A percentile compares a stretch with the other conserved stretches of the same genome.
Conservation (phyloP, 1,140 invertebrate genomes). For the Pentalonia nigronervosa region DNA sequence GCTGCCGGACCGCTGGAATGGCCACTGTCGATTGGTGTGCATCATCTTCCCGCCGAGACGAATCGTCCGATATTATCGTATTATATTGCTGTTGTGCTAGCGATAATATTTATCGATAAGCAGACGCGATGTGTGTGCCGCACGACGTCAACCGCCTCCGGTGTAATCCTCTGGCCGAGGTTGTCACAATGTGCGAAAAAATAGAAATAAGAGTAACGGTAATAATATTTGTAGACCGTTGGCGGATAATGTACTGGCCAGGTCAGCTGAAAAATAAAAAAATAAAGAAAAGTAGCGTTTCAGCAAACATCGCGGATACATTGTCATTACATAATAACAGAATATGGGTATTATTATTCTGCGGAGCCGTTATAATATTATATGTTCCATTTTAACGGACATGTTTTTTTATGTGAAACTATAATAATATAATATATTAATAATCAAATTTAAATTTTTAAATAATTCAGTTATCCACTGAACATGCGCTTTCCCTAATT, state of each 20-base stretch:
- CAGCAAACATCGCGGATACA: not conserved
- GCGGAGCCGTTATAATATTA: no score
- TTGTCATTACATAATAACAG: not conserved
- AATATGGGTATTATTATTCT: no score
- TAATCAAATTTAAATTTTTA: no score
- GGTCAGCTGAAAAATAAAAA: not conserved
- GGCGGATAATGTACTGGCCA: not conserved
- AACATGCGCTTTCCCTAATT: no score
- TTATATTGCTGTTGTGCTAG: not conserved
- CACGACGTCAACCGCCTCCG: not conserved
- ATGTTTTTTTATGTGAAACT: no score
- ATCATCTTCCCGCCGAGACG: not conserved
- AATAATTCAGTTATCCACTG: no score
- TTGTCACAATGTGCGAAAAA: not conserved
- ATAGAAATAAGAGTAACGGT: not conserved
- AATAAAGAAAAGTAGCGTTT: not conserved
- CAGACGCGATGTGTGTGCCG: not conserved
- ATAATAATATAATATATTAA: no score
- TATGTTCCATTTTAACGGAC: no score
- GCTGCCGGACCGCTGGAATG: not conserved
- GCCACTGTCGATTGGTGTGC: slow-evolving; percentile 4
- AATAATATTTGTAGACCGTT: not conserved
- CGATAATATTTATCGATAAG: no score
- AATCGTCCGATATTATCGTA: not conserved
- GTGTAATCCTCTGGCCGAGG: not conserved